Conservation (phyloP, 2,888 invertebrate genomes). For the Polydesmus complanatus region DNA sequence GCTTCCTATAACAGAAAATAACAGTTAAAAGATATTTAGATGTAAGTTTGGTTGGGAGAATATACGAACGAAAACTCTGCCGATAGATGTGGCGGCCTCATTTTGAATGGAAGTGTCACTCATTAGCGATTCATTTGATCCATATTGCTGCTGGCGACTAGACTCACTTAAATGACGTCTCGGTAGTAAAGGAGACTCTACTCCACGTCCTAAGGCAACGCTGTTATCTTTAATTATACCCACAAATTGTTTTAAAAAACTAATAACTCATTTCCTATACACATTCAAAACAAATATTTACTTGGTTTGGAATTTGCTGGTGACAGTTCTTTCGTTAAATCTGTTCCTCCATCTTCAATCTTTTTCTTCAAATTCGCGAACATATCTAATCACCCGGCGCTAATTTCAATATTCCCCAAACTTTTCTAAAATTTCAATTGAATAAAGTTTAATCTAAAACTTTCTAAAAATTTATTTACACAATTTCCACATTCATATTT, state of each 20-base stretch:
- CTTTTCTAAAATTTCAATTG: no score
- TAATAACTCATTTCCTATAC: background rate
- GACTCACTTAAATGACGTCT: background rate
- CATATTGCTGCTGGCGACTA: background rate
- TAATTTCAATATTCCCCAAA: no score
- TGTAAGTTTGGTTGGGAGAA: background rate
- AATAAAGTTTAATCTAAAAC: no score
- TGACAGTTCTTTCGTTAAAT: conserved; percentile 1
- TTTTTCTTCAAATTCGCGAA: conserved; percentile 77
- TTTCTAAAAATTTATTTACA: no score
- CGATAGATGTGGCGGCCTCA: background rate
- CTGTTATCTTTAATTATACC: no score
- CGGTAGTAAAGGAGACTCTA: background rate
- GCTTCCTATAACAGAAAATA: background rate
- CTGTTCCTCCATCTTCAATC: conserved; percentile 62
- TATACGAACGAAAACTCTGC: background rate
- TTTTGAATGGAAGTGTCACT: background rate
- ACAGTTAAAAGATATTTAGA: no score
- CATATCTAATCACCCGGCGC: no score
- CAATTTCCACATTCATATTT: no score
- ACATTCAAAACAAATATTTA: background rate
- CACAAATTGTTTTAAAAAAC: no score
- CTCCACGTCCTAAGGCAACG: no score
- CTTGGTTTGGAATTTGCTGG: background rate
- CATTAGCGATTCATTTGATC: background rate